phyloP scores from a whole-genome alignment of 2,797 vertebrate species.

The Sciurus carolinensis region DNA sequence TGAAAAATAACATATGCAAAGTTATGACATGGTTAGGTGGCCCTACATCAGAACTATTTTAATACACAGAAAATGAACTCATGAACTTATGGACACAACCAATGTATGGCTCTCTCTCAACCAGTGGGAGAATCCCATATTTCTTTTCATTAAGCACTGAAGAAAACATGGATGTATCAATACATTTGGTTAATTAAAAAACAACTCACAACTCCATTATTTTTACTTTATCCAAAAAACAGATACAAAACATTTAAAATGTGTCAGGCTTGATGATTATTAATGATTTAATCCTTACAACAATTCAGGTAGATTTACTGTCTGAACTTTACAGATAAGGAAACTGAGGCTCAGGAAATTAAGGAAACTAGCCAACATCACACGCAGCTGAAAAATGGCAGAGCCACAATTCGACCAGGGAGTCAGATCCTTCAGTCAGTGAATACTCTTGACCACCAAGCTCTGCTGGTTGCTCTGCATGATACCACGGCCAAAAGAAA shows the following conservation, averaged over 20 bases:
- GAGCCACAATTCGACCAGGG: not conserved
- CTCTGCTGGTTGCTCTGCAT: not conserved
- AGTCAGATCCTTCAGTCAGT: not conserved
- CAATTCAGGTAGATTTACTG: not conserved
- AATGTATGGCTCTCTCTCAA: not conserved
- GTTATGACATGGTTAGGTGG: not conserved
- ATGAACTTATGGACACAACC: not conserved
- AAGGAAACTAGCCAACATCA: not conserved
- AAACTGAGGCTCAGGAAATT: slow-evolving; percentile 1
- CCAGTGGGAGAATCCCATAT: not conserved
- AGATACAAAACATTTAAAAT: not conserved
- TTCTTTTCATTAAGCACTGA: slow-evolving; percentile 16
- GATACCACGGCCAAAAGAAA: not conserved
- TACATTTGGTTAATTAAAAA: slow-evolving; percentile 17
- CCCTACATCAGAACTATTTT: not conserved
- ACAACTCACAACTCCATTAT: not conserved
- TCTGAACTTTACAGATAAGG: not conserved
- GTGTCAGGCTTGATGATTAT: not conserved
- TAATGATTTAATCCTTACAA: not conserved
- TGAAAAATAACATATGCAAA: not conserved
- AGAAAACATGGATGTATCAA: not conserved
- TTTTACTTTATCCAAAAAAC: slow-evolving; percentile 15
- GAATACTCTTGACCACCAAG: not conserved
- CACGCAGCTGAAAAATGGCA: not conserved
- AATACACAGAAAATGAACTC: not conserved